Percentiles rank a stretch among this genome's conserved stretches.
Evolutionary conservation across 2,888 invertebrate species (phyloP).

Genomic region (Phortica magna): DNA sequence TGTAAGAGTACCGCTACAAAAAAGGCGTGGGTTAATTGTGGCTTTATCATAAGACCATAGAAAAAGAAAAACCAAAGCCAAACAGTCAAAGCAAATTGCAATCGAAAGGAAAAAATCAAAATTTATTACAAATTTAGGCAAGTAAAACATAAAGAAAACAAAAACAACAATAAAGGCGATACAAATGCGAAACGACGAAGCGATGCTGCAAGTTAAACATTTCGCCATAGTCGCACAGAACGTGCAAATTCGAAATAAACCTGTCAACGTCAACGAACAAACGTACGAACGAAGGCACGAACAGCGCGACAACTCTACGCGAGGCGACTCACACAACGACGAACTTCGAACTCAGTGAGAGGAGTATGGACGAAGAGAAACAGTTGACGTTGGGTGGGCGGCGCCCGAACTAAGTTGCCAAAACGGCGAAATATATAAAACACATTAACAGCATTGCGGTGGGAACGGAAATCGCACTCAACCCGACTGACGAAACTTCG

Average conservation of each 20-base stretch:
- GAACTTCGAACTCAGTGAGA: constrained; percentile 58
- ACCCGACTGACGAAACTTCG: constrained; percentile 40
- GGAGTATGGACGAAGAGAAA: constrained; percentile 36
- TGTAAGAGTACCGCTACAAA: constrained; percentile 73
- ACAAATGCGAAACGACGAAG: neutral
- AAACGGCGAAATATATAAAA: constrained; percentile 69
- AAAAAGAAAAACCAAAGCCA: constrained; percentile 51
- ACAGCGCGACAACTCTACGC: neutral
- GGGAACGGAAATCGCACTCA: constrained; percentile 64
- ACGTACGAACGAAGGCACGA: neutral
- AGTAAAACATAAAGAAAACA: constrained; percentile 51
- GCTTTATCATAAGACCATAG: constrained; percentile 63
- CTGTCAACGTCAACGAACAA: constrained; percentile 62
- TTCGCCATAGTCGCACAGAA: constrained; percentile 66
- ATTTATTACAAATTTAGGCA: constrained; percentile 72
- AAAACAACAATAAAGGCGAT: constrained; percentile 10
- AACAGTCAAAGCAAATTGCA: constrained; percentile 57
- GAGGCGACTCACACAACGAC: constrained; percentile 59
- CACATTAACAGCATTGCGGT: constrained; percentile 68
- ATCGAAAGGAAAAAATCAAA: constrained; percentile 72
- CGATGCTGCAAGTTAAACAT: constrained; percentile 54
- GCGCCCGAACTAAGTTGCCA: constrained; percentile 66
- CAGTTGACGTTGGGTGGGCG: constrained; percentile 61
- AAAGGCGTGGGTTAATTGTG: constrained; percentile 76
- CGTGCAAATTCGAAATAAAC: constrained; percentile 67